phyloP scores from a whole-genome alignment of 2,797 vertebrate species.

The Myotis planiceps region DNA sequence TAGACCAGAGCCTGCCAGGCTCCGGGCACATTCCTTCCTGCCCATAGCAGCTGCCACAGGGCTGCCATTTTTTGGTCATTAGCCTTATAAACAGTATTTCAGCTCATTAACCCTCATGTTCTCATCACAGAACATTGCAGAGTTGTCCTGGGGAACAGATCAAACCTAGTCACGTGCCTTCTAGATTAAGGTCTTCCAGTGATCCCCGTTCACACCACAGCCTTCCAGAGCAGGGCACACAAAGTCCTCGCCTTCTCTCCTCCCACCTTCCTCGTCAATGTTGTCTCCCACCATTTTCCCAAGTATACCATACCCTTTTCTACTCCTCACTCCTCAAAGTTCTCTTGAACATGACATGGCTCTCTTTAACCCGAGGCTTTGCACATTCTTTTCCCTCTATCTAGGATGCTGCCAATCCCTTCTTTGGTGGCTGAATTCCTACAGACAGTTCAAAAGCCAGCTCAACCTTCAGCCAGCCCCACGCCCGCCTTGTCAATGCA shows the following conservation, averaged over 20 bases:
- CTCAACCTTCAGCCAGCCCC: neutral
- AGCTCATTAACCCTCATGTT: neutral
- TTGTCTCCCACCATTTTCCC: neutral
- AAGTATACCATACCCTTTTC: neutral
- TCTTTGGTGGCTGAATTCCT: neutral
- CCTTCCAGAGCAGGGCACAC: neutral
- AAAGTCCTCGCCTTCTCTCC: neutral
- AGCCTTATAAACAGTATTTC: neutral
- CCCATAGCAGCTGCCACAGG: too few species aligned
- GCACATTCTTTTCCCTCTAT: neutral
- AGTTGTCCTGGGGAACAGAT: neutral
- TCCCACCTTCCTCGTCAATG: neutral
- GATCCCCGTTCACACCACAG: neutral
- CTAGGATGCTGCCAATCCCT: neutral
- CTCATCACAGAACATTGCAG: neutral
- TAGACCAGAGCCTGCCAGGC: neutral
- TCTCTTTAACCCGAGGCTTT: neutral
- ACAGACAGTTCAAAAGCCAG: neutral
- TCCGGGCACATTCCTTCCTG: neutral
- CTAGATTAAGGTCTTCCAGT: neutral
- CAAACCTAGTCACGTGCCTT: neutral
- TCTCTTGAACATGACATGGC: neutral
- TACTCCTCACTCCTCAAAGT: neutral
- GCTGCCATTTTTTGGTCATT: neutral
- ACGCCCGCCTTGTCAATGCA: neutral